phyloP scores from a whole-genome alignment of 2,797 vertebrate species.

The Amniataba percoides region DNA sequence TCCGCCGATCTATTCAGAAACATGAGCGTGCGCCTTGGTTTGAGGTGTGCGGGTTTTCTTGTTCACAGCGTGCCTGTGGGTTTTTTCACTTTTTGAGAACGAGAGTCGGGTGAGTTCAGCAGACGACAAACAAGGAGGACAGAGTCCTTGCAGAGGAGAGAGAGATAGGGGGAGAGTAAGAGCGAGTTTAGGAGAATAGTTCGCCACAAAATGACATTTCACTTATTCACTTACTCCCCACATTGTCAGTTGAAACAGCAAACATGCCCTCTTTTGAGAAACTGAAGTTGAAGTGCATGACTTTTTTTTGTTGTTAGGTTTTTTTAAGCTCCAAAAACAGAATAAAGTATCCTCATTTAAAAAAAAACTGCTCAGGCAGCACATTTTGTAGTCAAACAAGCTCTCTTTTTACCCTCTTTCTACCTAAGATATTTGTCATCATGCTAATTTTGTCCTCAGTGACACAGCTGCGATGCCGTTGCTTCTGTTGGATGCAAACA shows the following conservation, averaged over 20 bases:
- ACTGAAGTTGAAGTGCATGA: not conserved
- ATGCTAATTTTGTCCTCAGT: not conserved
- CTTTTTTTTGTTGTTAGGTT: not conserved
- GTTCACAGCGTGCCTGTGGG: slow-evolving; percentile 55
- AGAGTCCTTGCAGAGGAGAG: slow-evolving; percentile 13
- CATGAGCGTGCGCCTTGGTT: slow-evolving; percentile 24
- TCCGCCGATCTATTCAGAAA: slow-evolving; percentile 22
- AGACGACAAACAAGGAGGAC: slow-evolving; percentile 22
- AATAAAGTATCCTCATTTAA: slow-evolving; percentile 3
- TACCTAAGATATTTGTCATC: slow-evolving; percentile 23
- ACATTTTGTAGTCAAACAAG: slow-evolving; percentile 1
- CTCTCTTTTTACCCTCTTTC: not conserved
- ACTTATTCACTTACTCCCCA: slow-evolving; percentile 24
- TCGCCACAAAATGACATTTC: slow-evolving; percentile 47
- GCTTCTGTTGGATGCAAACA: slow-evolving; percentile 6
- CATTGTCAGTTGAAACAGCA: slow-evolving; percentile 41
- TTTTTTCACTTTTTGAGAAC: slow-evolving; percentile 29
- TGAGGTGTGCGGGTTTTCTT: slow-evolving; percentile 49
- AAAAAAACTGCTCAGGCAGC: not conserved
- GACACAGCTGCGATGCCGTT: not conserved
- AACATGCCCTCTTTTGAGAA: slow-evolving; percentile 15
- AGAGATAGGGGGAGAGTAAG: slow-evolving; percentile 8
- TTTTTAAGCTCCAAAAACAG: slow-evolving; percentile 8
- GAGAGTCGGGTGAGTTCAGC: slow-evolving; percentile 12
- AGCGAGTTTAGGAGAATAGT: slow-evolving; percentile 2